phyloP scores from a whole-genome alignment of 2,113 vertebrate species.

The Ictalurus furcatus region DNA sequence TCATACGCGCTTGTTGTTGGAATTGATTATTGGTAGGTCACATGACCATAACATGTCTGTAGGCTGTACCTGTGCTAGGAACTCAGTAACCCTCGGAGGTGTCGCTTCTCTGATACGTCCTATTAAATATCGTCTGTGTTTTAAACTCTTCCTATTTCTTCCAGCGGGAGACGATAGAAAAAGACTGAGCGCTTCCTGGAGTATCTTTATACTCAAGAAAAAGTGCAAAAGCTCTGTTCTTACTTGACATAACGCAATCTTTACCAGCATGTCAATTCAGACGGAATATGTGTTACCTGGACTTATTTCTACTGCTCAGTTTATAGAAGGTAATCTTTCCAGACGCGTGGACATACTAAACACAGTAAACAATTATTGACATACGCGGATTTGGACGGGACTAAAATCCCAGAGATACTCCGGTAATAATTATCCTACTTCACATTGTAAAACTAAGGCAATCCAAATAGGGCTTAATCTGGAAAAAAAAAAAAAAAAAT shows the following conservation, averaged over 20 bases:
- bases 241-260: neutral
- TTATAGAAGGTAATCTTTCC: neutral
- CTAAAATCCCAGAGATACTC: neutral
- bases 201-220: neutral
- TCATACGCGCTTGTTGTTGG: neutral
- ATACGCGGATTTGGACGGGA: neutral
- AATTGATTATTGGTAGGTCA: neutral
- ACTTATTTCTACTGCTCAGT: neutral
- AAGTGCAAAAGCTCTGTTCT: neutral
- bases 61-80: neutral
- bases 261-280: too few relatives aligned
- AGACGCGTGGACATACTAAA: neutral
- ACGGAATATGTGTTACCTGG: too few relatives aligned
- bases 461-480: too few relatives aligned
- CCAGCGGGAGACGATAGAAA: too few relatives aligned
- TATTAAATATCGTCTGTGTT: neutral
- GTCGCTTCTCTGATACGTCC: neutral
- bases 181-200: neutral
- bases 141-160: neutral
- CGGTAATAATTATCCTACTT: neutral
- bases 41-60: neutral
- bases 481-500: too few relatives aligned
- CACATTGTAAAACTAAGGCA: neutral
- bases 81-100: neutral
- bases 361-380: neutral